Percentiles rank a stretch among this genome's conserved stretches.
These are phyloP conservation scores for Tragelaphus imberbis DNA, from an alignment of 2,113 vertebrate genomes.

Conservation along the genomic window DNA sequence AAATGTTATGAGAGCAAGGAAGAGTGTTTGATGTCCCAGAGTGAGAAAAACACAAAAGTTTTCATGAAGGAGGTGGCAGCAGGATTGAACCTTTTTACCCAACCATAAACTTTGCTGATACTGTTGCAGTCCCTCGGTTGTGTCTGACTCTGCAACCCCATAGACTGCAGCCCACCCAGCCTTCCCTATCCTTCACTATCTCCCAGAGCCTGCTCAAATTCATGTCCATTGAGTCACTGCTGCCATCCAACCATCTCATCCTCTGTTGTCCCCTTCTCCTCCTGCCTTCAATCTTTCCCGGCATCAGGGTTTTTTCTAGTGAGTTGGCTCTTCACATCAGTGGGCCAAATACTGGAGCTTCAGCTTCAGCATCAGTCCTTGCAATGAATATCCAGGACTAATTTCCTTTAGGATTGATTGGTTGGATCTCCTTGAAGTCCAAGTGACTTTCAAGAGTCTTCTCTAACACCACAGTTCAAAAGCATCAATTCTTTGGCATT, in stretches of 20 bases:
- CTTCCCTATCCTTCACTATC: not conserved
- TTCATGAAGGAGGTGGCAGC: not conserved
- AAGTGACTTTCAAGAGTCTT: not conserved
- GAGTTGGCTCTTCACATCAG: not conserved
- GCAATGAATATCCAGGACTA: not conserved
- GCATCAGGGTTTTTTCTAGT: not conserved
- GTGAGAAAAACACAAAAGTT: not conserved
- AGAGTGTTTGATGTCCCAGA: not conserved
- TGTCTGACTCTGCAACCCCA: not conserved
- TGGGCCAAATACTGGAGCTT: not conserved
- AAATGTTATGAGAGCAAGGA: not conserved
- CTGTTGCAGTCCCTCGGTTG: not conserved
- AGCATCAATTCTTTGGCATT: not conserved
- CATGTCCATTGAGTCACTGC: not conserved
- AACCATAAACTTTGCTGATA: not conserved
- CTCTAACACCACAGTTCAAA: not conserved
- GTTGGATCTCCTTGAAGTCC: not conserved
- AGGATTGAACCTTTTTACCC: not conserved
- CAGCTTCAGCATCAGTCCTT: not conserved
- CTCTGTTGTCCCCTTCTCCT: not conserved
- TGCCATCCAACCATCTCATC: not conserved
- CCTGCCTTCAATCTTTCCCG: not conserved
- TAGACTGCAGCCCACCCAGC: not conserved
- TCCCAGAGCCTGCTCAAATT: not conserved
- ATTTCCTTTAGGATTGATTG: not conserved